Conservation (phyloP, 2,888 invertebrate genomes). For the Drosophila colorata region DNA sequence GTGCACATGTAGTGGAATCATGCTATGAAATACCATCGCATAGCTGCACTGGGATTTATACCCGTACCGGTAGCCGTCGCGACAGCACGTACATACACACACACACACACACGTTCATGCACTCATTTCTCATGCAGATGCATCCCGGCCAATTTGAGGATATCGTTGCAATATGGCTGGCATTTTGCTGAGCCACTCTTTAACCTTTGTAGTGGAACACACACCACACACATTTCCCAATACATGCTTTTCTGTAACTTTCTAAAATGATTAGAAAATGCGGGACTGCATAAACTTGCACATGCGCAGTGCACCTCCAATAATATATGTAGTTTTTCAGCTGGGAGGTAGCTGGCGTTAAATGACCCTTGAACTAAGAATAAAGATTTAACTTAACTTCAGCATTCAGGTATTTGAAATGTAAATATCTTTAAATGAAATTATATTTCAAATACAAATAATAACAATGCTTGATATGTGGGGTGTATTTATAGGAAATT, state of each 20-base stretch:
- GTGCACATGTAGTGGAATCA: not conserved
- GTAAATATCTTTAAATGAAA: too few relatives aligned
- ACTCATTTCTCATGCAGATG: conserved; percentile 28
- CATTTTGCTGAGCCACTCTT: conserved; percentile 8
- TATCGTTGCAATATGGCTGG: conserved; percentile 21
- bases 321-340: conserved; percentile 18
- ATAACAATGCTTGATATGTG: too few relatives aligned
- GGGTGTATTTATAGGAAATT: too few relatives aligned
- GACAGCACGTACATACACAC: conserved; percentile 3
- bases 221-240: not conserved
- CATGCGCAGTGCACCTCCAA: conserved; percentile 55
- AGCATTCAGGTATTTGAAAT: too few relatives aligned
- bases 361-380: too few relatives aligned
- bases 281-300: conserved; percentile 37
- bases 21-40: conserved; percentile 9
- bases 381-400: too few relatives aligned
- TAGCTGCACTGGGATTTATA: conserved; percentile 49
- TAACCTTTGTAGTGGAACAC: conserved; percentile 29
- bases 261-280: conserved; percentile 19
- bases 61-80: conserved; percentile 34
- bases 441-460: too few relatives aligned
- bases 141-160: conserved; percentile 13
- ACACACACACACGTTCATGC: conserved; percentile 3
- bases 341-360: not conserved
- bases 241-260: not conserved